Evolutionary conservation across 2,113 vertebrate species (phyloP), one percentile per base, ranked within the genome.

Genomic region (Poecile atricapillus): DNA sequence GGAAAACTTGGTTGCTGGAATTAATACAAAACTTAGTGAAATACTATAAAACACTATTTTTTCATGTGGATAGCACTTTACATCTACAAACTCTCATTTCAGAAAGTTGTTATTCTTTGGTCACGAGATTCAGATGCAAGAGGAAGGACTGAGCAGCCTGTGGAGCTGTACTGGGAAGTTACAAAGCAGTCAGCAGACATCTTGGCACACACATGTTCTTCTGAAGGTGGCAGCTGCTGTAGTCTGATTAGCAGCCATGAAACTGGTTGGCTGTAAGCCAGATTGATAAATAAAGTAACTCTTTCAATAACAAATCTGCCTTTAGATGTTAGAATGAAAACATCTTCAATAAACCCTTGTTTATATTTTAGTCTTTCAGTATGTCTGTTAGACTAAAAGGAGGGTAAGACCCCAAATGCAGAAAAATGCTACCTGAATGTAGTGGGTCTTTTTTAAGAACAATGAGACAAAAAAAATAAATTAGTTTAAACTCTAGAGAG

Each of bases 191-290:
- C 83, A 81, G 67, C 89, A 83, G 69, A 59, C 44, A 39, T 81
- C 89, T 67, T 96, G 94, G 75, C 83, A 82, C 59, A 50, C 30
- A 23, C 62, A 16, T 9, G 21, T 55, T 88, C 56, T 86, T 93
- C 84, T 90, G 86, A 94, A 85, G 70, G 44, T 94, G 85, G 52
- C 95, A 96, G 85, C 87, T 97, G 89, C 77, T 90, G 41, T 23
- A 33, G 67, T 50, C 89, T 96, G 93, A 95, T 96, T 93, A 95
- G 89, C 56, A 95, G 60, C 78, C 19, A 2, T 69, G 37, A 78
- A 95, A 83, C 81, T 60, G 28, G 24, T 78, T 85, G 55, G 50
- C 60, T 83, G 37, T 62, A 65, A 83, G 82, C 77, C 74, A 94
- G 75, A 47, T 28, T 59, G 65, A 75, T 78, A 94, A 87, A 87